Evolutionary conservation across 2,888 invertebrate species (phyloP).

Genomic region (Phyllotreta striolata): DNA sequence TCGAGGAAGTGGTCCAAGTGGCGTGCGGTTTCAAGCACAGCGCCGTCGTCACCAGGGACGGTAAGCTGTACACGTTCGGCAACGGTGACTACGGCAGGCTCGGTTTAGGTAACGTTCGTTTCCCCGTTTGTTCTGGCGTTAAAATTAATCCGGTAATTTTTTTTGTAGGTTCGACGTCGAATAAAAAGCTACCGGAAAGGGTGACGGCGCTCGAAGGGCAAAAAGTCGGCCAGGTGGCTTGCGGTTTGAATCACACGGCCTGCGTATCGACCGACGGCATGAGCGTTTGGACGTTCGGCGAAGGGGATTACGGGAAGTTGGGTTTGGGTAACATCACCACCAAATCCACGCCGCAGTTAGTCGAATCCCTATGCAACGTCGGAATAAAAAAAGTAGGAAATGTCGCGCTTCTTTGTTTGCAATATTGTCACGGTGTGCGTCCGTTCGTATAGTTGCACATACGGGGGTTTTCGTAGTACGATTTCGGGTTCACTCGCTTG

Average conservation of each 20-base stretch:
- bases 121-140: no score
- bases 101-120: constrained; percentile 55
- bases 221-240: constrained; percentile 63
- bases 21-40: constrained; percentile 72
- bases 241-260: constrained; percentile 71
- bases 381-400: constrained; percentile 63
- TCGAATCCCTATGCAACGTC: constrained; percentile 65
- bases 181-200: constrained; percentile 69
- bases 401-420: background rate
- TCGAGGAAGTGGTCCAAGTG: constrained; percentile 68
- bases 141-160: background rate
- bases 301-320: constrained; percentile 71
- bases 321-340: constrained; percentile 61
- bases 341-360: constrained; percentile 63
- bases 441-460: no score
- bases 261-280: constrained; percentile 67
- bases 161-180: constrained; percentile 64
- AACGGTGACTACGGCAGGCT: constrained; percentile 72
- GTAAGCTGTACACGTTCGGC: constrained; percentile 71
- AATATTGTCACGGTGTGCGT: no score
- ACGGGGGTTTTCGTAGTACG: no score
- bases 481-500: no score
- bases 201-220: constrained; percentile 64
- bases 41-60: constrained; percentile 70
- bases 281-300: constrained; percentile 71